Evolutionary conservation across 2,888 invertebrate species (phyloP), one percentile per base, ranked within the genome.

Genomic region (Branchellion lobata): DNA sequence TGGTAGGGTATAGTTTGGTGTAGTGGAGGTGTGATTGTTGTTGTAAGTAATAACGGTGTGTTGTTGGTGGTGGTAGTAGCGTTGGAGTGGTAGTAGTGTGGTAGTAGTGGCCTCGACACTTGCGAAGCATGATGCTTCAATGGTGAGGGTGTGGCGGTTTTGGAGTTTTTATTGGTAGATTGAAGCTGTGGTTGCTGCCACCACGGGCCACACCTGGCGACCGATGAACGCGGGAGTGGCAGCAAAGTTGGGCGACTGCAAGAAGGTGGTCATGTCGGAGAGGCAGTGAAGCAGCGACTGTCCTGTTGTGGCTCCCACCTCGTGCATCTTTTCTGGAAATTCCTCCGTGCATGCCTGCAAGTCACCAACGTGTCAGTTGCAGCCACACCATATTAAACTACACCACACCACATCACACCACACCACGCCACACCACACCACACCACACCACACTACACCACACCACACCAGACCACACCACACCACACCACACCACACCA

Each of bases 161-260:
- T n/a, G n/a, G n/a, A n/a, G n/a, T n/a, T n/a, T n/a, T n/a, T n/a
- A n/a, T n/a, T n/a, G n/a, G n/a, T n/a, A n/a, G n/a, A n/a, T n/a
- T n/a, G n/a, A n/a, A n/a, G n/a, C n/a, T n/a, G n/a, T n/a, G n/a
- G n/a, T n/a, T n/a, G n/a, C 40, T 40, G 40, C 40, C 36, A 27
- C n/a, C n/a, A 74, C 29, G 36, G n/a, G 40, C 40, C 31, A n/a
- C 84, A 88, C 88, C 85, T 93, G 92, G 0, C 91, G 88, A 0
- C 95, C 94, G 81, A 98, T 95, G 86, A 92, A 92, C 0, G 96
- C 97, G 0, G 96, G 96, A 81, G 95, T 91, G 81, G 93, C 92
- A 1, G 94, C 92, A 88, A 98, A 98, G 88, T 97, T 96, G 0
- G 95, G 93, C 8, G 94, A 94, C 84, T 93, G 93, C 0, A 97